Base-by-base conservation (phyloP, 2,113 vertebrate genomes). In the Sphyrna mokarran region DNA sequence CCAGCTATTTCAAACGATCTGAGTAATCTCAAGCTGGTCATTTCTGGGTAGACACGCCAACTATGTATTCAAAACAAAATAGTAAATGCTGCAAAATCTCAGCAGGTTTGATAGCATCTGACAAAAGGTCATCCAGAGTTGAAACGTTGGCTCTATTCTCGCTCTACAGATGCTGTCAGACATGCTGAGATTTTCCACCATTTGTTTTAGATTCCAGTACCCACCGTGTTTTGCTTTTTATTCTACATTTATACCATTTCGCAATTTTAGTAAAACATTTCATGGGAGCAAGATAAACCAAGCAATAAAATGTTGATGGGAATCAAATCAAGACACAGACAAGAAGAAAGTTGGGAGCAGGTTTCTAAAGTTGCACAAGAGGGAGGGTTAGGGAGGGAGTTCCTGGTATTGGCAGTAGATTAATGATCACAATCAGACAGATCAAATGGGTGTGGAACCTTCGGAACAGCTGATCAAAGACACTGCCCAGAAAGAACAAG, bases 381-480 rank as follows among this genome's bases (percentile, higher is more conserved):
- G 16, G 29, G 72, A 0, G 72, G 0, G 1, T 26, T 11, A 1
- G 80, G 14, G 6, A 37, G 16, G 80, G 37, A 18, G 54, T 43
- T 43, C n/a, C 54, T n/a, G 87, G n/a, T 29, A 63, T 33, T 91
- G 87, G 58, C 10, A 18, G 29, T 91, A 91, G n/a, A n/a, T 91
- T 91, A 63, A n/a, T 91, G 16, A 16, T 91, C 87, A 91, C 29
- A 63, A 63, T 91, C 80, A 83, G 37, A 37, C 14, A 83, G 40
- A 83, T 83, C 58, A n/a, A 14, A 61, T 33, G 26, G 87, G 63
- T 91, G 8, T 63, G 87, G 58, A 91, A 91, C 87, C 58, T 61
- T 61, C 63, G 58, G 63, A 61, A 91, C 87, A 91, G 29, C 48
- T 90, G 87, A 90, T 90, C 87, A 90, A 63, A 90, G 87, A 63